Conservation (phyloP, 30 jellyfish, hydroid and myxozoan species). For the Rhopilema esculentum region DNA sequence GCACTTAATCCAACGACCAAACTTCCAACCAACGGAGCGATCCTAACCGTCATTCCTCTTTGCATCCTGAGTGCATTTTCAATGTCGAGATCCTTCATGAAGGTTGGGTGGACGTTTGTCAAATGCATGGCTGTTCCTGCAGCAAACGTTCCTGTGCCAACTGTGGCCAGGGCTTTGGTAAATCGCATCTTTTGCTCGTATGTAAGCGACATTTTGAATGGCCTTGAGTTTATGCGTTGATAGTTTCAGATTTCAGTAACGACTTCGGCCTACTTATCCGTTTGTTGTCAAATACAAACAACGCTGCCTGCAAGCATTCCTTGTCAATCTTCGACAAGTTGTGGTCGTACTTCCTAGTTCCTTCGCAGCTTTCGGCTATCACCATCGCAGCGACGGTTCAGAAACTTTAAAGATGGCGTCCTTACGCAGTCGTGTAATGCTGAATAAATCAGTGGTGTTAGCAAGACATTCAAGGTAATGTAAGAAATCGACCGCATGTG, state of each 20-base stretch:
- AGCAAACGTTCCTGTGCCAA: conserved; percentile 68
- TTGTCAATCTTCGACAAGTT: too few species aligned
- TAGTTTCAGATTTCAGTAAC: not conserved
- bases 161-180: conserved; percentile 62
- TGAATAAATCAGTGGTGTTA: not conserved
- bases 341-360: not conserved
- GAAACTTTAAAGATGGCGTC: not conserved
- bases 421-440: not conserved
- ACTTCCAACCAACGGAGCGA: conserved; percentile 54
- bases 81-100: conserved; percentile 27
- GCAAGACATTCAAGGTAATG: not conserved
- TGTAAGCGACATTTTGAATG: conserved; percentile 18
- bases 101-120: conserved; percentile 45
- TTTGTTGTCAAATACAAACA: not conserved
- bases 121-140: conserved; percentile 64
- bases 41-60: conserved; percentile 44
- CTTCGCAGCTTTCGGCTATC: too few species aligned
- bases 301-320: not conserved
- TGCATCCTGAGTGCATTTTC: conserved; percentile 60
- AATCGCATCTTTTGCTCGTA: conserved; percentile 41
- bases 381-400: not conserved
- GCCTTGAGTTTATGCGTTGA: too few species aligned
- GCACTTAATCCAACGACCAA: conserved; percentile 60
- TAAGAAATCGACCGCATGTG: too few species aligned
- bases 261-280: too few species aligned